Conservation (phyloP, 2,113 vertebrate species). For the Corvus moneduloides region DNA sequence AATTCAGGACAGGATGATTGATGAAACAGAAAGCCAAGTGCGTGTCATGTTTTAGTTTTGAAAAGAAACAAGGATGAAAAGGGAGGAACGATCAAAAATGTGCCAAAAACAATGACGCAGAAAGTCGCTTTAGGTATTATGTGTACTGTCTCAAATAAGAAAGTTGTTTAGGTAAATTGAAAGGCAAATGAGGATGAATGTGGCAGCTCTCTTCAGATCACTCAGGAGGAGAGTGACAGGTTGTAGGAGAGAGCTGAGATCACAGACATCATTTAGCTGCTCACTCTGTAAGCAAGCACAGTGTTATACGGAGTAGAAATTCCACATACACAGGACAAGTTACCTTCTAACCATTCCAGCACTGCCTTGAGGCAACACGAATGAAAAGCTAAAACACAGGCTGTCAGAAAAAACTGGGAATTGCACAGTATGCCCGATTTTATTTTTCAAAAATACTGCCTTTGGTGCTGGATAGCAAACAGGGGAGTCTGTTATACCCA, state of each 20-base stretch:
- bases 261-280: background rate
- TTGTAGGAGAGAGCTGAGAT: background rate
- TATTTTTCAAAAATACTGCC: background rate
- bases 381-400: background rate
- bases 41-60: background rate
- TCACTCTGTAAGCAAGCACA: background rate
- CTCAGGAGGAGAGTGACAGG: background rate
- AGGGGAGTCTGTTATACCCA: background rate
- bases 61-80: background rate
- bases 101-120: background rate
- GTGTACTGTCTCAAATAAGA: background rate
- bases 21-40: background rate
- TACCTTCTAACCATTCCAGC: background rate
- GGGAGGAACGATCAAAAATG: background rate
- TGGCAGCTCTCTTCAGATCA: background rate
- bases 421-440: background rate
- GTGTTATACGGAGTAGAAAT: background rate
- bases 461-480: background rate
- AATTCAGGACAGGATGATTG: background rate
- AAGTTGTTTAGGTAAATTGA: background rate
- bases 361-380: background rate
- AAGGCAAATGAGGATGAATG: background rate
- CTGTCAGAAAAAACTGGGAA: background rate
- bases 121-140: background rate
- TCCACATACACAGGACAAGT: background rate